Base-by-base conservation (phyloP, 2,113 vertebrate genomes). In the Rhinopomastus cyanomelas region DNA sequence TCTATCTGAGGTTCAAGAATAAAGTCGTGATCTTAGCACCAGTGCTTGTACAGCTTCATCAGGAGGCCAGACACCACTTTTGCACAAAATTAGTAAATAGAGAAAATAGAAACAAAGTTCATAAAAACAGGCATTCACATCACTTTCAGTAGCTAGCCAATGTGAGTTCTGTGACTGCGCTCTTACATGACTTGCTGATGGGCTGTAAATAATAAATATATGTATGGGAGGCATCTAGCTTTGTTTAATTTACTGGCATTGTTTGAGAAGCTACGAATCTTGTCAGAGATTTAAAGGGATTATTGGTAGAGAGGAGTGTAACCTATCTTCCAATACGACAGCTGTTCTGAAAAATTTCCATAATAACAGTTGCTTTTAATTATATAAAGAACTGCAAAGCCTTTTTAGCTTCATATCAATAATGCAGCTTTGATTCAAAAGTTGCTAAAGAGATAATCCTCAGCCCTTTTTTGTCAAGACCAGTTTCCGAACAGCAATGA, bases 321-420 rank as follows among this genome's bases (percentile, higher is more conserved):
- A 93, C 81, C 73, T 87, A 92, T 91, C 88, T 95, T 95, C 87
- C 88, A 95, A 39, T 66, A 75, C 86, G 96, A 93, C 95, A 96
- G 93, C 95, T 96, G 89, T 90, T 92, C 61, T 9, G 23, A 91
- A 85, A 95, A 94, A 88, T 89, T 86, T 95, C 93, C 91, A 90
- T 93, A 90, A 95, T 95, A 96, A 97, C 90, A 92, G 90, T 95
- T 94, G 74, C 80, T 93, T 96, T 97, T 97, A 97, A 97, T 96
- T 97, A 95, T 75, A 94, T 88, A 94, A 97, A 96, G 84, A 96
- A 90, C 20, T 27, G 77, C 77, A 94, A 94, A 96, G 77, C 65
- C 94, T 92, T 94, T 95, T 89, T 93, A 90, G 67, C 81, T 96
- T 97, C 88, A 64, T 96, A 93, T 96, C 95, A 93, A 29, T 97